These are phyloP conservation scores for Gracilinanus agilis DNA, from an alignment of 2,113 vertebrate genomes.

Conservation along the genomic window DNA sequence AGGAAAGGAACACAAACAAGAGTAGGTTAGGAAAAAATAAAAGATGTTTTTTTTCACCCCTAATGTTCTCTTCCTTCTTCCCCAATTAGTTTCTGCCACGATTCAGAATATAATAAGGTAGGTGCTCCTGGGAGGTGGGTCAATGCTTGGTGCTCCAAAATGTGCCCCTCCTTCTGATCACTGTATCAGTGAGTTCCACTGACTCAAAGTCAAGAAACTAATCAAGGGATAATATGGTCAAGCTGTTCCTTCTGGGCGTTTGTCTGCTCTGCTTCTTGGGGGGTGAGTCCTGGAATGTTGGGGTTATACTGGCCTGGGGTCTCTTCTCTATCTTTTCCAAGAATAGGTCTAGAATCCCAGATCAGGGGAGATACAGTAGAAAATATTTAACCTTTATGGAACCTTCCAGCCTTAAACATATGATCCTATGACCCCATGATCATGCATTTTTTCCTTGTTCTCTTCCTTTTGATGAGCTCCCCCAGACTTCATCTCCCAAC, in stretches of 20 bases:
- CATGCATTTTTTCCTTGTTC: not conserved
- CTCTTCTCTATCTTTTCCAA: not conserved
- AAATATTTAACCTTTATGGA: not conserved
- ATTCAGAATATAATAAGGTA: not conserved
- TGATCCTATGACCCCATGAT: too few species aligned
- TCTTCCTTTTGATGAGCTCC: not conserved
- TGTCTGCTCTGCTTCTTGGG: not conserved
- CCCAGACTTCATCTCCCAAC: not conserved
- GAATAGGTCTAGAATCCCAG: not conserved
- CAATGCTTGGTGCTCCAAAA: not conserved
- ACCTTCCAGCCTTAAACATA: not conserved
- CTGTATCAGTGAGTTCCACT: not conserved
- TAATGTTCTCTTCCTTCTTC: not conserved
- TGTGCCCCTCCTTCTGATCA: not conserved
- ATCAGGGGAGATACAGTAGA: not conserved
- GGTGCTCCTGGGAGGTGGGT: not conserved
- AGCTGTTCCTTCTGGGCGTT: not conserved
- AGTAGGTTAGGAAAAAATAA: not conserved
- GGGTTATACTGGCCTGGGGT: not conserved
- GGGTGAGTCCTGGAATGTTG: not conserved
- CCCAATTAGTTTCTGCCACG: not conserved
- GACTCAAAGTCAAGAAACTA: not conserved
- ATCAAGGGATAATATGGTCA: not conserved
- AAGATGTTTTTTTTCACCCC: not conserved
- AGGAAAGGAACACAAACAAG: not conserved